Base-by-base conservation (phyloP, 2,113 vertebrate genomes). In the Podocnemis expansa region DNA sequence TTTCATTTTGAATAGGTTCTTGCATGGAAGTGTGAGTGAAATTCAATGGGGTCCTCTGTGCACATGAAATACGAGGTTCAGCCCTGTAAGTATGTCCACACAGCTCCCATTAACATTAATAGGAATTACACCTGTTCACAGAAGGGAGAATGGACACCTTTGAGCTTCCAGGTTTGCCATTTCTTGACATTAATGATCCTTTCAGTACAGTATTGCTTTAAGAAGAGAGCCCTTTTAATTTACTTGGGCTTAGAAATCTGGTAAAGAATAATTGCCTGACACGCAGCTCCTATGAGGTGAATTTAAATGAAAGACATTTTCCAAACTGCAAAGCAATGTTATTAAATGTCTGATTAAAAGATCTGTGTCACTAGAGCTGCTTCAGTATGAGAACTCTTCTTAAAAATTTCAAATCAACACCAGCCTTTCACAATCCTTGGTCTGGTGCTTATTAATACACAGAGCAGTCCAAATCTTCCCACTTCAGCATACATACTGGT, bases 261-360 rank as follows among this genome's bases (percentile, higher is more conserved):
- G 58, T 97, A 82, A 91, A 95, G 94, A 96, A 94, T 97, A 98
- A 97, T 97, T 97, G 96, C 96, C 93, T 96, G 89, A 96, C 95
- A 93, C 93, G 91, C 70, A 95, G 93, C 84, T 97, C 90, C 92
- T 96, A 96, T 95, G 90, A 95, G 86, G 96, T 95, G 94, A 97
- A 96, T 97, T 96, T 97, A 96, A 98, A 98, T 97, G 93, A 97
- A 98, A 97, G 95, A 96, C 90, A 93, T 96, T 97, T 97, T 97
- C 97, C 80, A 94, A 96, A 95, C 94, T 0, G 51, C 91, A 98
- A 96, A 97, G 94, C 93, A 97, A 97, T 97, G 97, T 97, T 97
- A 96, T 94, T 97, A 96, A 97, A 97, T 96, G 96, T 90, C 93
- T 97, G 96, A 97, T 97, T 97, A 97, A 95, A 97, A 97, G 93